Base-by-base conservation (phyloP, 2,797 vertebrate genomes). In the Emys orbicularis region DNA sequence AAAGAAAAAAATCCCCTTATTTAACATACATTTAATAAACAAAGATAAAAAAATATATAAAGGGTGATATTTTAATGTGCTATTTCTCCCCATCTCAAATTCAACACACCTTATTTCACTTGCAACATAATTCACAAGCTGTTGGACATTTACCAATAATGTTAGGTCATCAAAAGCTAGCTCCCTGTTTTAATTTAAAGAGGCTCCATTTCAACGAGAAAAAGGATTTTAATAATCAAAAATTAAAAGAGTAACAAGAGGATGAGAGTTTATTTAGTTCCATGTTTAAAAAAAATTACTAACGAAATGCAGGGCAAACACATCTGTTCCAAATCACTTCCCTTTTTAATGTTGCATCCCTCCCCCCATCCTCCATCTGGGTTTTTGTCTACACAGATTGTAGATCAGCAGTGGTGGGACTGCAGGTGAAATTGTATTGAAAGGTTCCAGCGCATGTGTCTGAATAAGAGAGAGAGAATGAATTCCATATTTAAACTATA, bases 1-100 rank as follows among this genome's bases (percentile, higher is more conserved):
- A 97, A 97, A 96, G 93, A 87, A 90, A 56, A 83, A 93, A 96
- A 4, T 84, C 83, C 87, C 27, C 37, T 12, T 93, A 57, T 94
- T 3, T 4, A 68, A 0, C 2, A 34, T 31, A 47, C 0, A 77
- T 16, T 3, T 4, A 68, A 0, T 2, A 37, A 27, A 41, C 0
- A 77, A 29, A n/a, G 91, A 49, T 31, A 54, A 19, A 90, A 90
- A 94, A 94, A 52, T 59, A 53, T 72, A 57, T 10, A 25, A 93
- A 83, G 12, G 3, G 47, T 11, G 80, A 21, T 76, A 31, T 53
- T 91, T 92, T 83, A 86, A 87, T 94, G 29, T 7, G 54, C 3
- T 80, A 13, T 34, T 86, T 86, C 57, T 34, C 72, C 31, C 15
- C 54, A 80, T 10, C 86, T 87, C 8, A 16, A 88, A 49, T 16